Base-by-base conservation (phyloP, 1,140 invertebrate genomes). In the Drosophila sucinea region DNA sequence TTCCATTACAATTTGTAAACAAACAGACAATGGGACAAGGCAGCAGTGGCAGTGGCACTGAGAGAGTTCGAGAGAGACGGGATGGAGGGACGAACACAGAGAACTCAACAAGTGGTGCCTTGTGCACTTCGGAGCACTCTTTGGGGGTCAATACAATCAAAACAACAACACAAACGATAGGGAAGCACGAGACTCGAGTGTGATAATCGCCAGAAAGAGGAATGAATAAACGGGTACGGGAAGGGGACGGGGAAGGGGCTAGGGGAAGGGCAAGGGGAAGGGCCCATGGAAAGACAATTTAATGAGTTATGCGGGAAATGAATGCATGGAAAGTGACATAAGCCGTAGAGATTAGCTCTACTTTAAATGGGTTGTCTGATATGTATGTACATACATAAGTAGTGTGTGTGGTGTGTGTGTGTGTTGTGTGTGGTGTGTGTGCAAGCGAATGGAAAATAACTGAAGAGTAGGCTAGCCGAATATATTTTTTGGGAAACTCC, bases 1-100 rank as follows among this genome's bases (percentile, higher is more conserved):
- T 87, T 87, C 83, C 83, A 77, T 87, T 80, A 72, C 79, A 86
- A 62, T 70, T 66, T 73, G 82, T 85, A 85, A 85, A 87, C 83
- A 87, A 82, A 75, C 54, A 35, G 60, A 40, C 35, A 60, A 44
- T 27, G 35, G 35, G 35, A 38, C 35, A 38, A 38, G 35, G 8
- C 35, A 33, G 47, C 25, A 5, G 3, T 64, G 35, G 8, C 35
- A 33, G 47, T 25, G 11, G 3, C 67, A 67, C 61, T 7, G 56
- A 41, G 25, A 7, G 25, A 23, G 44, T 17, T 2, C 25, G 25
- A 51, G 44, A 51, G 23, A 5, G 41, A 44, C 5, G 17, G 44
- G 27, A 47, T 35, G 33, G 10, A 8, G 44, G n/a, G 44, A 51
- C 4, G 27, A 47, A 54, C 30, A n/a, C 29, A 60, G 40, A 38